phyloP scores from a whole-genome alignment of 2,113 vertebrate species.

The Tachuris rubrigastra region DNA sequence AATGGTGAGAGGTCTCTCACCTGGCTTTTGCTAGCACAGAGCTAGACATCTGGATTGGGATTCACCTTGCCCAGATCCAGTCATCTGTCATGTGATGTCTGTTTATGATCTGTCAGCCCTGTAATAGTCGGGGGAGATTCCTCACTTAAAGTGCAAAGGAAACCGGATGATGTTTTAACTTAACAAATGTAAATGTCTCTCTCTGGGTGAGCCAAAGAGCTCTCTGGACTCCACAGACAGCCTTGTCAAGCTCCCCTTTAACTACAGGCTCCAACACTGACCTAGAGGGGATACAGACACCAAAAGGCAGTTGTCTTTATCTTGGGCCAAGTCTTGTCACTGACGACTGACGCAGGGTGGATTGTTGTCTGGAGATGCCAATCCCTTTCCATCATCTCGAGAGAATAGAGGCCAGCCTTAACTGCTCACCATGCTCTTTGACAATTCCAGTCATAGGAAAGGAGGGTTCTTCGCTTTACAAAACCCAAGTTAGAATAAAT shows the following conservation, averaged over 20 bases:
- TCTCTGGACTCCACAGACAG: neutral
- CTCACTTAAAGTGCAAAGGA: neutral
- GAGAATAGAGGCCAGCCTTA: neutral
- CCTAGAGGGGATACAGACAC: neutral
- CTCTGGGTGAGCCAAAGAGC: neutral
- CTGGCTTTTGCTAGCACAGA: neutral
- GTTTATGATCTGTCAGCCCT: neutral
- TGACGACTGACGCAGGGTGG: neutral
- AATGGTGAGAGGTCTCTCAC: neutral
- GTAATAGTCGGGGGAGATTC: neutral
- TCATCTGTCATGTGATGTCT: neutral
- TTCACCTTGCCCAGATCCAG: neutral
- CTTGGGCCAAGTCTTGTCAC: neutral
- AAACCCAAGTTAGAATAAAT: neutral
- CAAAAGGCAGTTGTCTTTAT: neutral
- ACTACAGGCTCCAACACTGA: neutral
- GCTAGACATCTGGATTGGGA: neutral
- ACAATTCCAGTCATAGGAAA: neutral
- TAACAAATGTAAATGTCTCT: neutral
- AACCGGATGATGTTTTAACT: neutral
- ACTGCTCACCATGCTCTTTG: neutral
- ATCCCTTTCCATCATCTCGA: neutral
- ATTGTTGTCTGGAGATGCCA: neutral
- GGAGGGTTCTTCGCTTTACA: neutral
- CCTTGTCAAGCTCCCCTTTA: neutral